phyloP scores from a whole-genome alignment of 35 echinoderm and acorn worm species.

The Acanthaster planci region DNA sequence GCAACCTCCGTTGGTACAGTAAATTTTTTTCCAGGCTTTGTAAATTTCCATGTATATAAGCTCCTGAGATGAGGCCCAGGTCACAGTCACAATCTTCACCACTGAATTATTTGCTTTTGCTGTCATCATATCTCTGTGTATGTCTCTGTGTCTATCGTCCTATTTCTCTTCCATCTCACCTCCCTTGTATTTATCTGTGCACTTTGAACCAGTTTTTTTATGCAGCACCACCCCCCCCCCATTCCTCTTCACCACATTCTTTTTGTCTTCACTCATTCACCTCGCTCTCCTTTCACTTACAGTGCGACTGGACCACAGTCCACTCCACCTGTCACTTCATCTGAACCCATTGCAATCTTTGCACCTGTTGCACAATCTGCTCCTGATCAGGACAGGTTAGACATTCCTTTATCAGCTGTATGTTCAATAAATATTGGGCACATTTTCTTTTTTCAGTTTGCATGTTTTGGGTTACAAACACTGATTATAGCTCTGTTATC shows the following conservation, averaged over 20 bases:
- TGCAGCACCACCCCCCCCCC: not conserved
- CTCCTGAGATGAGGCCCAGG: too few relatives aligned
- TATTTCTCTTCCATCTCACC: too few relatives aligned
- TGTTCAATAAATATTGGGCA: not conserved
- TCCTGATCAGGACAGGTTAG: constrained; percentile 9
- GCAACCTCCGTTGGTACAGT: too few relatives aligned
- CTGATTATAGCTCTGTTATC: too few relatives aligned
- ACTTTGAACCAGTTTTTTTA: not conserved
- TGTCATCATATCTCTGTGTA: too few relatives aligned
- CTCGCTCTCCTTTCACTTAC: not conserved
- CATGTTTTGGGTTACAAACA: not conserved
- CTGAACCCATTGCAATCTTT: constrained; percentile 7
- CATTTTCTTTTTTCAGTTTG: not conserved
- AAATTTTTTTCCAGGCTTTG: too few relatives aligned
- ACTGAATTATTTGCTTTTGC: too few relatives aligned
- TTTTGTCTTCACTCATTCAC: not conserved
- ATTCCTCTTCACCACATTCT: not conserved
- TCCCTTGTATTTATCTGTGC: too few relatives aligned
- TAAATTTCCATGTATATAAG: too few relatives aligned
- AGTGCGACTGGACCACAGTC: not conserved
- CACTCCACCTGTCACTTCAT: not conserved
- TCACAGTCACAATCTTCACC: too few relatives aligned
- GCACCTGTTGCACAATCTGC: not conserved
- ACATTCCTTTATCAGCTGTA: not conserved
- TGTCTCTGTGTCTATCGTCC: too few relatives aligned